Evolutionary conservation across 1,140 invertebrate species (phyloP).

Genomic region (Mya arenaria): DNA sequence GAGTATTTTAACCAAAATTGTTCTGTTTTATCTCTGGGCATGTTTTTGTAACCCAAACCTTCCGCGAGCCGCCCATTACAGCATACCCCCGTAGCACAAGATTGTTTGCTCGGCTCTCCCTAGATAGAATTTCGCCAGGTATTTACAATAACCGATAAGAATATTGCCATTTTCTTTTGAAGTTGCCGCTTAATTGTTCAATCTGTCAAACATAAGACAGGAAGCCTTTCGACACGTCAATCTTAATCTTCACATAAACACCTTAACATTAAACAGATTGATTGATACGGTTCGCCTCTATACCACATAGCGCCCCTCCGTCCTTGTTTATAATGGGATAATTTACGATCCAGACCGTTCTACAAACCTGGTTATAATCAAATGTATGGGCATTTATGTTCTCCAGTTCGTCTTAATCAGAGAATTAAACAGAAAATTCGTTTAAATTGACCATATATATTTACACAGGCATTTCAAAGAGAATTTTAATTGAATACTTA

Average conservation of each 20-base stretch:
- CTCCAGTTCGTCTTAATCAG: background rate
- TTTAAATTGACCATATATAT: background rate
- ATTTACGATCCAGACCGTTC: background rate
- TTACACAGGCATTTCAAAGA: background rate
- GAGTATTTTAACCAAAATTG: background rate
- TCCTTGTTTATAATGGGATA: conserved; percentile 6
- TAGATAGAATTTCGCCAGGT: conserved; percentile 53
- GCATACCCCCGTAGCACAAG: conserved; percentile 11
- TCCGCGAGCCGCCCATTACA: conserved; percentile 28
- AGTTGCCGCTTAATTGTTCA: conserved; percentile 60
- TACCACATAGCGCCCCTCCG: conserved; percentile 28
- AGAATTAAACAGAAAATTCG: background rate
- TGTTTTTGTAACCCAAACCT: conserved; percentile 36
- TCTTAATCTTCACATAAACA: conserved; percentile 59
- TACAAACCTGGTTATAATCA: background rate
- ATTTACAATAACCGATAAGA: conserved; percentile 59
- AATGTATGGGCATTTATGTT: background rate
- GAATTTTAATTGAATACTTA: background rate
- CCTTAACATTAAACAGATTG: conserved; percentile 57
- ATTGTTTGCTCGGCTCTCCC: conserved; percentile 40
- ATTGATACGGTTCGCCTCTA: conserved; percentile 48
- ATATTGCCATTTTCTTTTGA: conserved; percentile 60
- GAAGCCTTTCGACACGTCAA: conserved; percentile 58
- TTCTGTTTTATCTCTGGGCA: conserved; percentile 18
- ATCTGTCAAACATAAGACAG: conserved; percentile 59